phyloP scores from a whole-genome alignment of 2,888 invertebrate species.

The Pandemis cinnamomeana region DNA sequence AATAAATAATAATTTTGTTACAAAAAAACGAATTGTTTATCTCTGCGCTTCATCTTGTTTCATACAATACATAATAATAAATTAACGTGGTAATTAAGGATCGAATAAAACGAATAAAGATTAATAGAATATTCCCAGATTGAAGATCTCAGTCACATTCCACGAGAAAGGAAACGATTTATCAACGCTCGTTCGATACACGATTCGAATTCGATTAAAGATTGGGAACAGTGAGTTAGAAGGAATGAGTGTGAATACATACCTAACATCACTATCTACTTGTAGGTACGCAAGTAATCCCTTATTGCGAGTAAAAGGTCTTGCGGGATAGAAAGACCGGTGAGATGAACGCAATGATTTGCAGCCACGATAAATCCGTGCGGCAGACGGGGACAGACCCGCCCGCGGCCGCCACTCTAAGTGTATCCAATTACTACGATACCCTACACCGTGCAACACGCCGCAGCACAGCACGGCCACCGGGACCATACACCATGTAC shows the following conservation, averaged over 20 bases:
- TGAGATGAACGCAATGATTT: constrained; percentile 75
- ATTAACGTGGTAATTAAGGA: constrained; percentile 44
- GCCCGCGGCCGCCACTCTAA: constrained; percentile 75
- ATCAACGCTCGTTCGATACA: constrained; percentile 20
- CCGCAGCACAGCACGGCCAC: constrained; percentile 51
- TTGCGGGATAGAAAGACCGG: constrained; percentile 50
- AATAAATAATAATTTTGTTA: constrained; percentile 42
- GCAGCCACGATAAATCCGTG: constrained; percentile 72
- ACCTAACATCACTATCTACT: background rate
- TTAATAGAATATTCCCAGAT: constrained; percentile 24
- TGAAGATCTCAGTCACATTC: constrained; percentile 29
- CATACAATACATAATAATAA: constrained; percentile 49
- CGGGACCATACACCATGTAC: constrained; percentile 60
- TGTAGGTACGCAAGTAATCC: constrained; percentile 6
- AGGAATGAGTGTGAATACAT: constrained; percentile 8
- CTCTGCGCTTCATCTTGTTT: constrained; percentile 45
- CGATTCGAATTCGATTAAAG: constrained; percentile 23
- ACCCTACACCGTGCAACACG: constrained; percentile 53
- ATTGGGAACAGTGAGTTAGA: constrained; percentile 27
- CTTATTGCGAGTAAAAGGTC: constrained; percentile 29
- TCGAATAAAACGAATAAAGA: constrained; percentile 30
- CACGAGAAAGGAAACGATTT: constrained; percentile 31
- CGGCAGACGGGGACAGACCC: constrained; percentile 67
- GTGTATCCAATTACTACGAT: constrained; percentile 79
- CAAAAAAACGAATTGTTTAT: constrained; percentile 38